Evolutionary conservation across 1,140 invertebrate species (phyloP).

Genomic region (Ips typographus): DNA sequence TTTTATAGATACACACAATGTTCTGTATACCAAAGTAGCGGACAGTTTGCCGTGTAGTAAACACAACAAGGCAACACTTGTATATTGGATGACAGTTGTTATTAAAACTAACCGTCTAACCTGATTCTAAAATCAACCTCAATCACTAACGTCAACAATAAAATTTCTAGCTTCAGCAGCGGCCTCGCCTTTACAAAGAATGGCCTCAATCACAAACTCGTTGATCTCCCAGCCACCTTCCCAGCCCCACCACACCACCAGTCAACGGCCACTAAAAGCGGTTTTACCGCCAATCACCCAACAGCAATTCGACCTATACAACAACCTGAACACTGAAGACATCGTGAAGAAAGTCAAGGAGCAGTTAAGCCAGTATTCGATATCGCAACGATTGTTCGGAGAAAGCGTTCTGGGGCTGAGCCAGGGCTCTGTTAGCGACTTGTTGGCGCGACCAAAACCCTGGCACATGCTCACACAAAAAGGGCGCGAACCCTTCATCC

Average conservation of each 20-base stretch:
- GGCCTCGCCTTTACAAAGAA: conserved; percentile 90
- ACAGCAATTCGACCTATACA: conserved; percentile 98
- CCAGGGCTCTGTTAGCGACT: conserved; percentile 92
- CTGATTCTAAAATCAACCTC: neutral
- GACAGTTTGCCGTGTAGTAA: no score
- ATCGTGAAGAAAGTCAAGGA: conserved; percentile 98
- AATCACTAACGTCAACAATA: neutral
- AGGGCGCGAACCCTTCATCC: conserved; percentile 93
- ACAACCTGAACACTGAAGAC: conserved; percentile 97
- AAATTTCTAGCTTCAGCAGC: conserved; percentile 59
- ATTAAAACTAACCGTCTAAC: neutral
- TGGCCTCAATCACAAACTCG: conserved; percentile 97
- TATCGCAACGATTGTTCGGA: conserved; percentile 97
- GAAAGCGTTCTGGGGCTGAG: conserved; percentile 96
- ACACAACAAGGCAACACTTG: no score
- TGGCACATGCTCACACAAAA: conserved; percentile 98
- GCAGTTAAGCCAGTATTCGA: conserved; percentile 96
- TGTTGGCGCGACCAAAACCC: conserved; percentile 91
- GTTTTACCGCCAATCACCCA: conserved; percentile 97
- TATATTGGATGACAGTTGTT: no score
- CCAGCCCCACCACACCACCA: conserved; percentile 75
- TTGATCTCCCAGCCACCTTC: conserved; percentile 88
- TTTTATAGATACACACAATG: no score
- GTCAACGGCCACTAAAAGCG: conserved; percentile 88
- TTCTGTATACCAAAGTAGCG: no score